These are phyloP conservation scores for Fragum fragum DNA, from an alignment of 2,888 invertebrate genomes.

Conservation along the genomic window DNA sequence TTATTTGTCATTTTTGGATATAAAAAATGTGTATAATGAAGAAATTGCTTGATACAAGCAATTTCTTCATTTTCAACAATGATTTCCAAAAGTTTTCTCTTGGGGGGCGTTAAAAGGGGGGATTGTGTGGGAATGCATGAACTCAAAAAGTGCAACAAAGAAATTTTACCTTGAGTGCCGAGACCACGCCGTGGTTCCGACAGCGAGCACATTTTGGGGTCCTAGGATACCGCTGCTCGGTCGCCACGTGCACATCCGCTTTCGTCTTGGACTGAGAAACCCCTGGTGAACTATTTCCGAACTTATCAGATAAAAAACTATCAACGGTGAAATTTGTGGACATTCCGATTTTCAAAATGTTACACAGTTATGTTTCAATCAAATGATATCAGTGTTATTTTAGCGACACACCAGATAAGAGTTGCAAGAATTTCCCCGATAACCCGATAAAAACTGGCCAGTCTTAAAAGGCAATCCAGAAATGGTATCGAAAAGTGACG, in stretches of 20 bases:
- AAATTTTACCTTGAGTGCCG: slow-evolving; percentile 92
- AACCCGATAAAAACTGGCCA: background rate
- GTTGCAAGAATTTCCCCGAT: background rate
- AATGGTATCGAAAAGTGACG: background rate
- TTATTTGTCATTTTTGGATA: too few relatives aligned
- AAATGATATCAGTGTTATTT: too few relatives aligned
- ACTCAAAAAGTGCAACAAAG: too few relatives aligned
- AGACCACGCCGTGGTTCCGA: slow-evolving; percentile 98
- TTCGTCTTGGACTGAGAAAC: background rate
- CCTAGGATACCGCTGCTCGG: slow-evolving; percentile 95
- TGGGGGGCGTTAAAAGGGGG: too few relatives aligned
- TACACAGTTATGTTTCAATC: background rate
- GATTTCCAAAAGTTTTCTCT: too few relatives aligned
- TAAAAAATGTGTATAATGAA: too few relatives aligned
- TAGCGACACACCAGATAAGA: too few relatives aligned
- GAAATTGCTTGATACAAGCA: too few relatives aligned
- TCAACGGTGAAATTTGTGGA: slow-evolving; percentile 45
- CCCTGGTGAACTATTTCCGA: background rate
- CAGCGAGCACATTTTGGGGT: slow-evolving; percentile 99
- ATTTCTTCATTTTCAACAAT: too few relatives aligned
- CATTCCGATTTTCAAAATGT: slow-evolving; percentile 17
- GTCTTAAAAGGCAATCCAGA: background rate
- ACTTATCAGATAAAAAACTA: slow-evolving; percentile 33
- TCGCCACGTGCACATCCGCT: slow-evolving; percentile 49
- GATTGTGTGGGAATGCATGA: too few relatives aligned